Evolutionary conservation across 2,888 invertebrate species (phyloP).

Genomic region (Athalia circularis): DNA sequence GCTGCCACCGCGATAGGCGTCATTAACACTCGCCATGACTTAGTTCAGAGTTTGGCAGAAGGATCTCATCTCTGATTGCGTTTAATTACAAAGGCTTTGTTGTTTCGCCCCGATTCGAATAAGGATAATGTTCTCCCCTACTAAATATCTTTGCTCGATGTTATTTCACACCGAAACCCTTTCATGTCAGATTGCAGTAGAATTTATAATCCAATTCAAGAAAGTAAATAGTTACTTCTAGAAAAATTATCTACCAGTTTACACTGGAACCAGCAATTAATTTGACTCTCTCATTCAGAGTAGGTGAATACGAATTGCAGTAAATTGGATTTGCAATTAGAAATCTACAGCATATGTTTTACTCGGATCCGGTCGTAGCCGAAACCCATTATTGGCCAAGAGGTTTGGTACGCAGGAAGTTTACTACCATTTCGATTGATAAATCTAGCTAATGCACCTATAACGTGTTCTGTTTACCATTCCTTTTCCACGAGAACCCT

Average conservation of each 20-base stretch:
- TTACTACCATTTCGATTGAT: constrained; percentile 46
- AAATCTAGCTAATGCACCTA: constrained; percentile 45
- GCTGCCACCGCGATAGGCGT: constrained; percentile 27
- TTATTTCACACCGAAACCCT: background rate
- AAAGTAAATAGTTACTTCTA: background rate
- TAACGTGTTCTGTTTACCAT: constrained; percentile 45
- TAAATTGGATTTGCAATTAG: constrained; percentile 26
- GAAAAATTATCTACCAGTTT: background rate
- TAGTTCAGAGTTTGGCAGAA: constrained; percentile 27
- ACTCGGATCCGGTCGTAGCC: constrained; percentile 27
- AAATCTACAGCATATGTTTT: constrained; percentile 23
- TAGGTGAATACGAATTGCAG: constrained; percentile 5
- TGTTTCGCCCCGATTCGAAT: constrained; percentile 19
- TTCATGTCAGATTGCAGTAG: background rate
- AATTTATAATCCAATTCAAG: background rate
- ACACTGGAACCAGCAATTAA: too few relatives aligned
- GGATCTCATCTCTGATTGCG: constrained; percentile 26
- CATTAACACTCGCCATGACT: constrained; percentile 36
- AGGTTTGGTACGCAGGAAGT: constrained; percentile 35
- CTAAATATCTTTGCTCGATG: background rate
- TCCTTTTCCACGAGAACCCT: constrained; percentile 12
- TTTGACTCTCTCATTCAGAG: background rate
- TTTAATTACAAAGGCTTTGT: constrained; percentile 34
- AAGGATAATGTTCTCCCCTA: constrained; percentile 1
- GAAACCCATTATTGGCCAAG: constrained; percentile 30